A percentile compares a stretch with the other conserved stretches of the same genome.
Evolutionary conservation across 37 sponge, comb jelly and placozoan species (phyloP).

Genomic region (Dysidea cf. avara): DNA sequence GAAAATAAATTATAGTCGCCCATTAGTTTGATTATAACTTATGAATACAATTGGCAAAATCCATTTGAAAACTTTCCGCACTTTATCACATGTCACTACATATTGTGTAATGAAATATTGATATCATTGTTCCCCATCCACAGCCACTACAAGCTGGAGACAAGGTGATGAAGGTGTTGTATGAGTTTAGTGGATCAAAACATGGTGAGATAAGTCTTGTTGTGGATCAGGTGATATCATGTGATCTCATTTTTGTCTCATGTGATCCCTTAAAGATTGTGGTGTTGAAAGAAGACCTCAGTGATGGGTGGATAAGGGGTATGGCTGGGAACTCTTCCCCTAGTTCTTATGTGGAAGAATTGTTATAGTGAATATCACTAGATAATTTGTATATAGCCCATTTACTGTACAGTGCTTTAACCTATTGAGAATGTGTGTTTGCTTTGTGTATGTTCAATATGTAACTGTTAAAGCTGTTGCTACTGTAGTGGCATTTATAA

Average conservation of each 20-base stretch:
- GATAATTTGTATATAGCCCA: too few species aligned
- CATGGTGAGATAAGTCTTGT: conserved; percentile 46
- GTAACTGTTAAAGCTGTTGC: too few species aligned
- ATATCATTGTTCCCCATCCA: background rate
- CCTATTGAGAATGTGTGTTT: too few species aligned
- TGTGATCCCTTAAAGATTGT: conserved; percentile 47
- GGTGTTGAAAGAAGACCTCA: conserved; percentile 37
- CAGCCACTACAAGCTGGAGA: conserved; percentile 52
- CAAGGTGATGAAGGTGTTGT: conserved; percentile 35
- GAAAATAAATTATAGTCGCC: too few species aligned
- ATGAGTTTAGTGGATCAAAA: conserved; percentile 38
- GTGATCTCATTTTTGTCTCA: background rate
- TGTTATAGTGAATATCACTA: too few species aligned
- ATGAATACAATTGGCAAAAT: too few species aligned
- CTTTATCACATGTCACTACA: too few species aligned
- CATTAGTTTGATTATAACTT: too few species aligned
- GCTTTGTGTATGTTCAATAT: too few species aligned
- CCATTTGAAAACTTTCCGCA: too few species aligned
- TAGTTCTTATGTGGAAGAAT: conserved; percentile 17
- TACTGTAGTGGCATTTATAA: too few species aligned
- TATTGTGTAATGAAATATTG: conserved; percentile 4
- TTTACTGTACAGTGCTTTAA: too few species aligned
- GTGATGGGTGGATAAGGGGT: conserved; percentile 75
- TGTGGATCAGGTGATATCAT: conserved; percentile 60
- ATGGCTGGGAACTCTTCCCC: conserved; percentile 44